Base-by-base conservation (phyloP, 2,888 invertebrate genomes). In the Cosmia pyralina region DNA sequence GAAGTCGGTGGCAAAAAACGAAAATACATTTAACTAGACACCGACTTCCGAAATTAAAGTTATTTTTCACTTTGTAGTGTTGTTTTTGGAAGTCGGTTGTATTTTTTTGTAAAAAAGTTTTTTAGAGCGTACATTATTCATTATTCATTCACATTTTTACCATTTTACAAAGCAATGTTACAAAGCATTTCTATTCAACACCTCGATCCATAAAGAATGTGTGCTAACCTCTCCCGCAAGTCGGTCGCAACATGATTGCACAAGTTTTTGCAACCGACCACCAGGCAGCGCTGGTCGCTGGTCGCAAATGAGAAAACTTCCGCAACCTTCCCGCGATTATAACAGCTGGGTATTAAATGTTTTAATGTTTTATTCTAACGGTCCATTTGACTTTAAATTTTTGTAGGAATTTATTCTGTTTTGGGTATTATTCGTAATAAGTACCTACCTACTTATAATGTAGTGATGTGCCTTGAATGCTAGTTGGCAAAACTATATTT, bases 271-370 rank as follows among this genome's bases (percentile, higher is more conserved):
- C 78, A 74, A 79, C 72, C 60, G 65, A 68, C 74, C 84, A 72
- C 67, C 77, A 72, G 68, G 53, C 71, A 53, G 73, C 65, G 63
- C 59, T 78, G 71, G 70, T 69, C 59, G 68, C 62, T 60, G 44
- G 75, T 75, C 75, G 81, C 79, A 87, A 87, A 87, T 87, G 86
- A 87, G 86, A 87, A 87, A 87, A 87, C 86, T 87, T 87, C 65
- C 41, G 17, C 19, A 75, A 82, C 86, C 77, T 79, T 77, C 55
- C 66, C 72, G 67, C 65, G 73, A 75, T 73, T 77, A 79, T 81
- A 77, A 71, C 79, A 81, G 78, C 73, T 81, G 73, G 70, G 60
- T 62, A 68, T 65, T 69, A 77, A 81, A 70, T 44, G 64, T 50
- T 81, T 77, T 65, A 34, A 67, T 44, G 64, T 60, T 70, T 64